Evolutionary conservation across 2,888 invertebrate genomes (phyloP), one percentile per base, ranked within the genome.

Genomic region (Lysandra bellargus): DNA sequence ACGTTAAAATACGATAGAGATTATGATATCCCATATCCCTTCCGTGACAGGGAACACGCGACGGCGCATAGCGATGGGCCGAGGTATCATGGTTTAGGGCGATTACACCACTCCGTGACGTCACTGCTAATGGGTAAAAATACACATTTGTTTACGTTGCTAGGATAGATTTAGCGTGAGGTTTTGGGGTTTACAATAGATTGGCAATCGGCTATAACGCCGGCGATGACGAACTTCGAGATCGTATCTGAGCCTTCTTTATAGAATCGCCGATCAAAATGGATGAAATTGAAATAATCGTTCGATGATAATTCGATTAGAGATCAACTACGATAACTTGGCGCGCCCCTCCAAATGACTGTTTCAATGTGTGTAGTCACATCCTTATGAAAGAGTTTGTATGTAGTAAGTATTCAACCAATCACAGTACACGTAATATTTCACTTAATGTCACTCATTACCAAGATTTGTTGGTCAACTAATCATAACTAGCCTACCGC

Each of bases 41-140:
- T 49, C 53, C 76, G 76, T 57, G 76, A 49, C 76, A 14, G 49
- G 30, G 14, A 6, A 33, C 76, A 76, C 76, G 76, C 76, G 53
- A 49, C 53, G 75, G 30, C 30, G 40, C 53, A 73, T 57, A 57
- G 72, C 30, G 72, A 12, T 78, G 79, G 80, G 80, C 72, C 72
- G 33, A 77, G 74, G 75, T 49, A 49, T 49, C 76, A 74, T 80
- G 78, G 79, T 81, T 60, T 78, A 80, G 79, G 80, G 80, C 77
- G 78, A 61, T 82, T 78, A 80, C 81, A 80, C 79, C 79, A 81
- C 57, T n/a, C 4, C 9, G 57, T 79, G 61, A 81, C 81, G 78
- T 81, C 78, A 81, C 72, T 30, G 75, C 64, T 57, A 3, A 74
- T 61, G 64, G 53, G 61, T 73, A 80, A 78, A 80, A 80, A 81